Evolutionary conservation across 2,797 vertebrate species (phyloP).

Genomic region (Cirrhinus mrigala): DNA sequence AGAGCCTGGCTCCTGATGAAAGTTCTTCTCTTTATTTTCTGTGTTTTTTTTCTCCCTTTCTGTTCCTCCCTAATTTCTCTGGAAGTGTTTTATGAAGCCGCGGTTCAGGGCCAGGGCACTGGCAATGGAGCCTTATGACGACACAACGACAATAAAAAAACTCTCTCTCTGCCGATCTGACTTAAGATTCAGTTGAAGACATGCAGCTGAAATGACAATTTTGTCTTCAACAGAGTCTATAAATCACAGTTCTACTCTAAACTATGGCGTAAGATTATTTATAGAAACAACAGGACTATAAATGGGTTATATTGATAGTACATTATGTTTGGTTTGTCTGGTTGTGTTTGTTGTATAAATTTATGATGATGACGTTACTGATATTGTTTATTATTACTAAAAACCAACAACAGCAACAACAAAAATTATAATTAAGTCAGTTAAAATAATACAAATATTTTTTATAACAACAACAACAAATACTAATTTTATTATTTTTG

Average conservation of each 20-base stretch:
- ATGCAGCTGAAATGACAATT: not conserved
- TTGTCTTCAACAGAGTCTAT: not conserved
- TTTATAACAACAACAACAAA: not conserved
- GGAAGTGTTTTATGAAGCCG: constrained; percentile 34
- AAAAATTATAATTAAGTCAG: not conserved
- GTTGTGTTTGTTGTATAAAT: not conserved
- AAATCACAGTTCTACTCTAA: not conserved
- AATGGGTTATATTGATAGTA: not conserved
- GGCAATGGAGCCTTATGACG: constrained; percentile 10
- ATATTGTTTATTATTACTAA: not conserved
- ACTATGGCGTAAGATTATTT: not conserved
- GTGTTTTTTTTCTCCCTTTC: constrained; percentile 36
- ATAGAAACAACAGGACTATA: not conserved
- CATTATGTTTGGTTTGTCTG: not conserved
- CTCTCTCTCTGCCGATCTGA: not conserved
- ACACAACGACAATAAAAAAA: constrained; percentile 28
- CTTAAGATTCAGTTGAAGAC: not conserved
- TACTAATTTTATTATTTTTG: not conserved
- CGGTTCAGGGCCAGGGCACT: constrained; percentile 36
- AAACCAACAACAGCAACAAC: not conserved
- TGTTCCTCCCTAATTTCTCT: constrained; percentile 37
- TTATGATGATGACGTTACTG: not conserved
- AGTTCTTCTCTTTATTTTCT: constrained; percentile 46
- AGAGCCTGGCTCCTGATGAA: constrained; percentile 33
- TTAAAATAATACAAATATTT: not conserved